Evolutionary conservation across 2,113 vertebrate genomes (phyloP).

Genomic region (Calonectris borealis): DNA sequence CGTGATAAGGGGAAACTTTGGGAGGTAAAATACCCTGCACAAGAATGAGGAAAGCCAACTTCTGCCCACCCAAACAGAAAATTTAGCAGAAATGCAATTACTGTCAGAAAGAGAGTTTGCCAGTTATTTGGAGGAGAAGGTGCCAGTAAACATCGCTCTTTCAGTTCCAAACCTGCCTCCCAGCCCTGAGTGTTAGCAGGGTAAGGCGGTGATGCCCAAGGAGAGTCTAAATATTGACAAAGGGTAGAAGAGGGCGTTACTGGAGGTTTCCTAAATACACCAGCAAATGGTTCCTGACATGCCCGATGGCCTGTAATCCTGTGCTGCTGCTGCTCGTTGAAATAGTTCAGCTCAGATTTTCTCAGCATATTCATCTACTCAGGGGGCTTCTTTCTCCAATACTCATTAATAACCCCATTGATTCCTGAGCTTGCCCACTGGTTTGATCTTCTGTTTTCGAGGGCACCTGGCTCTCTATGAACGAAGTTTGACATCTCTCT

Average conservation of each 20-base stretch:
- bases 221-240: background rate
- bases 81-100: background rate
- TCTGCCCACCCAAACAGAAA: background rate
- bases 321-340: background rate
- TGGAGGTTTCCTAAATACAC: background rate
- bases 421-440: background rate
- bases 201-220: background rate
- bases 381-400: background rate
- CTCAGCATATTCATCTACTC: background rate
- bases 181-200: background rate
- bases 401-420: background rate
- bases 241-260: background rate
- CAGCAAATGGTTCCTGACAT: background rate
- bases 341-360: no score
- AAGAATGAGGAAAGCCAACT: background rate
- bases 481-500: background rate
- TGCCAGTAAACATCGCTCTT: background rate
- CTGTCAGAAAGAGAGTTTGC: background rate
- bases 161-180: background rate
- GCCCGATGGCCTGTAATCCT: rapidly evolving
- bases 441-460: background rate
- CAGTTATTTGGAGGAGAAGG: background rate
- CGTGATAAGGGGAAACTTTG: rapidly evolving
- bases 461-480: background rate
- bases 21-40: background rate